Conservation (phyloP, 2,888 invertebrate genomes). For the Pyrrhia umbra region DNA sequence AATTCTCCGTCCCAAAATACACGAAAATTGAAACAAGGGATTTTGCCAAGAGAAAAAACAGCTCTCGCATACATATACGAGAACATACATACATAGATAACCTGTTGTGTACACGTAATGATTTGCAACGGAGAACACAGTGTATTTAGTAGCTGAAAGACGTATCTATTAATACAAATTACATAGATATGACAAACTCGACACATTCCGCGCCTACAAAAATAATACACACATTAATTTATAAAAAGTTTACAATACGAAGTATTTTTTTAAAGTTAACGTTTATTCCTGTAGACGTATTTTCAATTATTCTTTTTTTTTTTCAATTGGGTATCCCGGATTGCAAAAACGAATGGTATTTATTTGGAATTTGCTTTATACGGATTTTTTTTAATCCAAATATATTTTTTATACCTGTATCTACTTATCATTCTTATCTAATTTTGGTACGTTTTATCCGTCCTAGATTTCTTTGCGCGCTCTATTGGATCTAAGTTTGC, state of each 20-base stretch:
- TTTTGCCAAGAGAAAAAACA: conserved; percentile 83
- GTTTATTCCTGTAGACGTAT: conserved; percentile 12
- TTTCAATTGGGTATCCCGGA: conserved; percentile 26
- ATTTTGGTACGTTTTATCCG: conserved; percentile 9
- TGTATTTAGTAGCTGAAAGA: conserved; percentile 69
- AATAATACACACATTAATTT: conserved; percentile 48
- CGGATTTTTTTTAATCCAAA: conserved; percentile 26
- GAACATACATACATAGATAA: conserved; percentile 52
- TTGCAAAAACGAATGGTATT: conserved; percentile 31
- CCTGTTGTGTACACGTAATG: conserved; percentile 50
- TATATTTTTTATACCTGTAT: conserved; percentile 7
- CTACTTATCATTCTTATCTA: conserved; percentile 21
- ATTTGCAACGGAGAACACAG: conserved; percentile 67
- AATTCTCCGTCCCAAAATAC: conserved; percentile 77
- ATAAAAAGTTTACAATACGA: conserved; percentile 21
- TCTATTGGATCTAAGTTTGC: background rate
- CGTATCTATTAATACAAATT: conserved; percentile 61
- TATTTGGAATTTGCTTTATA: conserved; percentile 36
- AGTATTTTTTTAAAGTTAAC: conserved; percentile 28
- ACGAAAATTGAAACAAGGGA: conserved; percentile 77
- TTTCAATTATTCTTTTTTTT: conserved; percentile 23
- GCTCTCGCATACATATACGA: conserved; percentile 56
- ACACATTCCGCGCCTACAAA: conserved; percentile 43
- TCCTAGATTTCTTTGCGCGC: background rate
- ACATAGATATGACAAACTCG: conserved; percentile 66